Evolutionary conservation across 53 echinoderm and acorn worm species (phyloP).

Genomic region (Paracentrotus lividus): DNA sequence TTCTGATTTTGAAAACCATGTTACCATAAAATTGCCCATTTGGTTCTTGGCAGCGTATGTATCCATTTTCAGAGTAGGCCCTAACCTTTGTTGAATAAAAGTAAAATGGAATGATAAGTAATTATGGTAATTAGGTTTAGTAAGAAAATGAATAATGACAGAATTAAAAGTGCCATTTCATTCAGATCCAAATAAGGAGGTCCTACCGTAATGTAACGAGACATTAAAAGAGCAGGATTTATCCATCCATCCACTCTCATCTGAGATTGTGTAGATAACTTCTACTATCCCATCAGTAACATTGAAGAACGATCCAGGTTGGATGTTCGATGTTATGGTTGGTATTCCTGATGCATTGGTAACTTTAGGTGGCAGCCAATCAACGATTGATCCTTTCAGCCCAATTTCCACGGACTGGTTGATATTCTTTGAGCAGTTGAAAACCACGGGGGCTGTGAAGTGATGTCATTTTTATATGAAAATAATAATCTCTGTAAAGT

Average conservation of each 20-base stretch:
- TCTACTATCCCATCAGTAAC: background rate
- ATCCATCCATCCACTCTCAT: slow-evolving; percentile 9
- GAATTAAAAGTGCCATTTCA: too few species aligned
- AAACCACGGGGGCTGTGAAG: background rate
- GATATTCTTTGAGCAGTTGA: background rate
- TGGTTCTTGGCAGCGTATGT: too few species aligned
- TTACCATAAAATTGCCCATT: too few species aligned
- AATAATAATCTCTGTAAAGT: too few species aligned
- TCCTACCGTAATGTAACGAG: background rate
- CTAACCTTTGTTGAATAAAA: too few species aligned
- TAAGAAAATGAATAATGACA: too few species aligned
- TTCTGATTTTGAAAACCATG: too few species aligned
- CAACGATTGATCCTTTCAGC: background rate
- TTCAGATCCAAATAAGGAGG: too few species aligned
- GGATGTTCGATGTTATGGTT: background rate
- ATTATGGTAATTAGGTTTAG: too few species aligned
- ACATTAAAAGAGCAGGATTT: background rate
- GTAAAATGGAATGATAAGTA: too few species aligned
- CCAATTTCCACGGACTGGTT: background rate
- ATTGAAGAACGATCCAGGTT: background rate
- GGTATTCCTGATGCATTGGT: background rate
- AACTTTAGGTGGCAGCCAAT: background rate
- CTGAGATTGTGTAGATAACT: background rate
- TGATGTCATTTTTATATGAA: too few species aligned
- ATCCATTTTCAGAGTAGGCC: too few species aligned